Evolutionary conservation across 2,113 vertebrate genomes (phyloP), one percentile per base, ranked within the genome.

Genomic region (Pseudorectes ferrugineus): DNA sequence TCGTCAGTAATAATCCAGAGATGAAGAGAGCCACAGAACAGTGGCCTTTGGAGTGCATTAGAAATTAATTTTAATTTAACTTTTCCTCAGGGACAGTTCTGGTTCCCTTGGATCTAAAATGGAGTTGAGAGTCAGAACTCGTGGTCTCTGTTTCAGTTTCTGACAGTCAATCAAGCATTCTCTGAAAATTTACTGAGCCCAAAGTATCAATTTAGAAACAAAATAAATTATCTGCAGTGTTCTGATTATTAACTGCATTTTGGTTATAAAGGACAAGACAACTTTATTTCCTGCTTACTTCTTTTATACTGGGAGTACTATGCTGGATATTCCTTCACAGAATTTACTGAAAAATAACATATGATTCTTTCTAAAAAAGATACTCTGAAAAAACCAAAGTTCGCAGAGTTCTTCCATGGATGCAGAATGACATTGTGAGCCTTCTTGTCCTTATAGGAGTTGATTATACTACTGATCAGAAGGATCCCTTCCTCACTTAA

Each of bases 11-110:
- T 52, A 91, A 88, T 38, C 57, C 42, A 80, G n/a, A 22, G 57
- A 81, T 73, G 59, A 86, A 83, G 35, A 73, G 10, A 95, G 46
- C 10, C 51, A 67, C 68, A 91, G 17, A 75, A 67, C 33, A 46
- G 40, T 52, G 40, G 54, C 58, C 54, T 87, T 91, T 65, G 28
- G 16, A 72, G 46, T 51, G 49, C 55, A 70, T 63, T 84, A 92
- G 66, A 92, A 82, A 91, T 92, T 82, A 91, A 71, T 85, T 87
- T 76, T 65, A 75, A 70, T 85, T 72, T 93, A 87, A 79, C 38
- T 75, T 90, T 75, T 95, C 91, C 77, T 68, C 31, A 43, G 85
- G 45, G 92, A 86, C 38, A 66, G 51, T 67, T 85, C 54, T 73
- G 5, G 19, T 84, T 89, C 46, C 25, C 25, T 70, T 91, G 52